Conservation (phyloP, 2,113 vertebrate species). For the Ascaphus truei region DNA sequence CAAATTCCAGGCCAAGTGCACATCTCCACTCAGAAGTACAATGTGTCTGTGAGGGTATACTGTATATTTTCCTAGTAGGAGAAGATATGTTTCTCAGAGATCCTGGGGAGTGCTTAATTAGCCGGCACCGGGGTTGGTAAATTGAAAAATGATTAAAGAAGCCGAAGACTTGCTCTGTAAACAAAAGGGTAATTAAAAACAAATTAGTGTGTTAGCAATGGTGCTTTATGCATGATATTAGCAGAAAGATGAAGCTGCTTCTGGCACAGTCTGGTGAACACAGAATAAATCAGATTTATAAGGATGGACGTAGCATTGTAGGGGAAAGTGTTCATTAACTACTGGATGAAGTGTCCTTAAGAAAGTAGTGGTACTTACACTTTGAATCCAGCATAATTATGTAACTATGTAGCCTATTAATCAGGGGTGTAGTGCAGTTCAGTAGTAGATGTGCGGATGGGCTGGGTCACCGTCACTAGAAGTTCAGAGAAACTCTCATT, state of each 20-base stretch:
- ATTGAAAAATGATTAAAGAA: slow-evolving; percentile 2
- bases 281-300: not conserved
- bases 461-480: too few species aligned
- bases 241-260: not conserved
- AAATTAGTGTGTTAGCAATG: not conserved
- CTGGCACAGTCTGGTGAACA: not conserved
- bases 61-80: too few species aligned
- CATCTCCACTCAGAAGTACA: too few species aligned
- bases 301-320: not conserved
- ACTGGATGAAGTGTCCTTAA: too few species aligned
- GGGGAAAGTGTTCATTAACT: not conserved
- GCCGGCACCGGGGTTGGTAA: not conserved
- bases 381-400: too few species aligned
- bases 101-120: slow-evolving; percentile 14
- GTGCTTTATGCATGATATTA: not conserved
- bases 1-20: too few species aligned
- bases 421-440: too few species aligned
- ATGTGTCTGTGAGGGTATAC: too few species aligned
- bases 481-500: too few species aligned
- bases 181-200: slow-evolving; percentile 17
- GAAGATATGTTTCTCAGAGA: not conserved
- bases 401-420: too few species aligned
- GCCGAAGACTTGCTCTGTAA: not conserved
- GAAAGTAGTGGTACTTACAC: too few species aligned
- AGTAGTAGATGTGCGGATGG: too few species aligned